Conservation (phyloP, 2,888 invertebrate species). For the Eristalis intricaria region DNA sequence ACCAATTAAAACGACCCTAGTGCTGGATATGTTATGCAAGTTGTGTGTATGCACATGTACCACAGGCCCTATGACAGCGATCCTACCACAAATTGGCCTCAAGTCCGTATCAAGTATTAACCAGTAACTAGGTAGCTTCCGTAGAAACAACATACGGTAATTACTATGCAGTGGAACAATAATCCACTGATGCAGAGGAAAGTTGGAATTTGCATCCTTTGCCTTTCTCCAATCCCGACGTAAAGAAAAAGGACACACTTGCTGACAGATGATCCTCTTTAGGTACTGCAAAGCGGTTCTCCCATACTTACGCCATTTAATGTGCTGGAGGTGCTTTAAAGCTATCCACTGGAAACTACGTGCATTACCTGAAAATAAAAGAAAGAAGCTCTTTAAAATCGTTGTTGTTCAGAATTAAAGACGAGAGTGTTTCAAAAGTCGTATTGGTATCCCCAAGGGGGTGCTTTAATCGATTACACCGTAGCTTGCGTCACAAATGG, state of each 20-base stretch:
- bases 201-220: background rate
- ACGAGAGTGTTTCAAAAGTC: background rate
- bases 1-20: slow-evolving; percentile 41
- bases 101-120: background rate
- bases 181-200: background rate
- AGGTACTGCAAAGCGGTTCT: background rate
- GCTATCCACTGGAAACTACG: background rate
- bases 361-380: slow-evolving; percentile 37
- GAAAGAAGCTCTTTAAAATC: slow-evolving; percentile 38
- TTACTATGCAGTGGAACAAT: background rate
- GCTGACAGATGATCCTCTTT: too few relatives aligned
- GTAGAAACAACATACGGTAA: background rate
- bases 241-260: too few relatives aligned
- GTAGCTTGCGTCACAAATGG: background rate
- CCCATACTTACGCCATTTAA: background rate
- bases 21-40: background rate
- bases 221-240: background rate
- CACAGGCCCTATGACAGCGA: background rate
- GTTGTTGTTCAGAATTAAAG: background rate
- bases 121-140: background rate
- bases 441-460: slow-evolving; percentile 40
- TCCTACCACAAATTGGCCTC: background rate
- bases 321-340: too few relatives aligned
- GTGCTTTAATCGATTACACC: slow-evolving; percentile 47
- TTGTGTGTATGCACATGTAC: background rate